Conservation (phyloP, 2,888 invertebrate genomes). For the Eupithecia centaureata region DNA sequence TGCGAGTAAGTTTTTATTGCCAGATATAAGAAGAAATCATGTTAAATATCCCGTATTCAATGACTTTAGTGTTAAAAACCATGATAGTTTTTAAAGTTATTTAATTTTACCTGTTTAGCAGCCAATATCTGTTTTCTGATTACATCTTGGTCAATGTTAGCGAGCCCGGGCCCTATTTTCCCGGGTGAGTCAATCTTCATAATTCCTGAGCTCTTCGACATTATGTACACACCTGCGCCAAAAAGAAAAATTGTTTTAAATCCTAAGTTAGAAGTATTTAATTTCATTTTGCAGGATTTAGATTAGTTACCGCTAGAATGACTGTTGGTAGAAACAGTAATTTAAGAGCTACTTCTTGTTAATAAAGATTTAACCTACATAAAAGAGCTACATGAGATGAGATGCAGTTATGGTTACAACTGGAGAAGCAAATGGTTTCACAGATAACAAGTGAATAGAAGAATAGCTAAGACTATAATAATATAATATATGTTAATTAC, state of each 20-base stretch:
- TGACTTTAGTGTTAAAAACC: too few relatives aligned
- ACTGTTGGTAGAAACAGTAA: too few relatives aligned
- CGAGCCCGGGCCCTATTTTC: conserved; percentile 76
- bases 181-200: conserved; percentile 88
- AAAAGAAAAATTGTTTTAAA: conserved; percentile 19
- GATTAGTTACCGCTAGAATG: too few relatives aligned
- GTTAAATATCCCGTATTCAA: too few relatives aligned
- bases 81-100: too few relatives aligned
- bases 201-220: conserved; percentile 90
- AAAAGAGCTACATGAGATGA: neutral
- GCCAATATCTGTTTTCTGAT: conserved; percentile 80
- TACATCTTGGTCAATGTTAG: conserved; percentile 78
- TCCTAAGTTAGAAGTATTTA: too few relatives aligned
- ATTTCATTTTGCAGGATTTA: too few relatives aligned
- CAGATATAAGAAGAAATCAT: too few relatives aligned
- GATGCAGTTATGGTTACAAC: neutral
- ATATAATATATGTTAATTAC: neutral
- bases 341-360: too few relatives aligned
- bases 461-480: neutral
- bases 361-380: too few relatives aligned
- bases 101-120: conserved; percentile 74
- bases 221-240: conserved; percentile 87
- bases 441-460: neutral
- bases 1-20: too few relatives aligned
- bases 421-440: neutral